These are phyloP conservation scores for Oplegnathus fasciatus DNA, from an alignment of 2,113 vertebrate species.

Conservation along the genomic window DNA sequence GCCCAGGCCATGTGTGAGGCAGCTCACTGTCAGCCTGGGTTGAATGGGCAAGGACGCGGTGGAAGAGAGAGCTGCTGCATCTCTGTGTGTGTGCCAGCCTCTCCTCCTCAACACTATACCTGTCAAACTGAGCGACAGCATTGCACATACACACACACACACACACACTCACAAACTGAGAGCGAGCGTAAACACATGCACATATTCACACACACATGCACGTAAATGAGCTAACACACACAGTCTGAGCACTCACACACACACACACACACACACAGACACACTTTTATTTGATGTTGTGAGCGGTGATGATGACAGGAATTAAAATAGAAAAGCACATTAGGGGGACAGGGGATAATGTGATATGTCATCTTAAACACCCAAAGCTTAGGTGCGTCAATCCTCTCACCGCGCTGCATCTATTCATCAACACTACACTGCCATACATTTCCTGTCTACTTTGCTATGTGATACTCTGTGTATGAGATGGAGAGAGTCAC, in stretches of 20 bases:
- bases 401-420: conserved; percentile 22
- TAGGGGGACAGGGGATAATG: conserved; percentile 56
- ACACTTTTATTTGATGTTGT: conserved; percentile 46
- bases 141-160: conserved; percentile 41
- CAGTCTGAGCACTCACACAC: neutral
- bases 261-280: neutral
- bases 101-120: conserved; percentile 63
- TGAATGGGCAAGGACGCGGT: conserved; percentile 81
- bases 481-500: conserved; percentile 4
- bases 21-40: conserved; percentile 81
- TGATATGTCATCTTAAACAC: conserved; percentile 67
- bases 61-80: conserved; percentile 44
- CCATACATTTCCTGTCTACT: conserved; percentile 38
- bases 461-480: conserved; percentile 28
- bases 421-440: conserved; percentile 49
- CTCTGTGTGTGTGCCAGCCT: conserved; percentile 51
- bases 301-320: conserved; percentile 61
- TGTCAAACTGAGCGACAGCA: conserved; percentile 80
- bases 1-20: conserved; percentile 75
- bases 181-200: neutral
- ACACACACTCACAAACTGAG: neutral
- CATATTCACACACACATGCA: neutral
- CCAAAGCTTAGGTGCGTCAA: conserved; percentile 46
- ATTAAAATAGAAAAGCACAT: conserved; percentile 78
- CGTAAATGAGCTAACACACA: conserved; percentile 36